Percentiles rank a stretch among this genome's conserved stretches.
Conservation (phyloP, 2,113 vertebrate species). For the Burhinus oedicnemus region DNA sequence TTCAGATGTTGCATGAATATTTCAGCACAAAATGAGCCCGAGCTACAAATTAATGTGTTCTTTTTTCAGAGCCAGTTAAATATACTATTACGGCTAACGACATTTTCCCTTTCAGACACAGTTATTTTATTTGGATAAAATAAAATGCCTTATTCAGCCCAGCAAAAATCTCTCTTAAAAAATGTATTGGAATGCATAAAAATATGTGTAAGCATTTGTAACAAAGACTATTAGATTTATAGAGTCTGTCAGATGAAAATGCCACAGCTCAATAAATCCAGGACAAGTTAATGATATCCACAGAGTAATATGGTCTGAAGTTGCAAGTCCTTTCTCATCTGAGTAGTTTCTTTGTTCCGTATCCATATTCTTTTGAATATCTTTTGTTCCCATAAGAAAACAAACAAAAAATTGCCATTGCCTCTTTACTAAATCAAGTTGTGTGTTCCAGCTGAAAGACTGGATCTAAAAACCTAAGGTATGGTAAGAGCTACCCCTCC, state of each 20-base stretch:
- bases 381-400: not conserved
- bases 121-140: constrained; percentile 11
- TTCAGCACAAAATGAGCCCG: not conserved
- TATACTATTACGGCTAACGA: not conserved
- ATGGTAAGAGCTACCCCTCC: not conserved
- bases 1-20: constrained; percentile 51
- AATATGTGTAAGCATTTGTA: not conserved
- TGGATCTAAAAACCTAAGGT: not conserved
- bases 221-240: not conserved
- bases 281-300: not conserved
- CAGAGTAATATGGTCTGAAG: not conserved
- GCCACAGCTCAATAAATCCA: not conserved
- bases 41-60: not conserved
- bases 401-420: not conserved
- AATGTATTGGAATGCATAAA: not conserved
- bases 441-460: not conserved
- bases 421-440: not conserved
- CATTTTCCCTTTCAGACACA: not conserved
- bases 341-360: not conserved
- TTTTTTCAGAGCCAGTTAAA: constrained; percentile 7
- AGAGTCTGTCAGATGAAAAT: not conserved
- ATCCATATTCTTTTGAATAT: not conserved
- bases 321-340: not conserved
- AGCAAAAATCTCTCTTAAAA: not conserved
- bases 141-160: not conserved